Evolutionary conservation across 1,140 invertebrate species (phyloP).

Genomic region (Diorhabda carinulata): DNA sequence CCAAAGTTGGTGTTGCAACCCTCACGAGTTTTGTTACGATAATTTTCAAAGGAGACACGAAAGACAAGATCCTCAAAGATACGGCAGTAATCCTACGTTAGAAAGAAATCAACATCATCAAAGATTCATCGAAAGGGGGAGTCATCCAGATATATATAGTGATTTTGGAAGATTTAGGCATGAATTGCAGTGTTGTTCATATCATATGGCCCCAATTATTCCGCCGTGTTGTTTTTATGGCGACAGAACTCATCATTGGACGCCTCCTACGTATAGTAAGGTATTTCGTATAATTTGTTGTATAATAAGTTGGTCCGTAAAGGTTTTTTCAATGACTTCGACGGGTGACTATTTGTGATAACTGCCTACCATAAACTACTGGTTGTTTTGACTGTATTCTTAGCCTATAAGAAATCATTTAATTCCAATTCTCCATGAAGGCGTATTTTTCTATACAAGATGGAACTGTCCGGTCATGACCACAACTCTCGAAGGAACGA

Average conservation of each 20-base stretch:
- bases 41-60: conserved; percentile 47
- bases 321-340: no score
- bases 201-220: conserved; percentile 41
- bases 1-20: conserved; percentile 49
- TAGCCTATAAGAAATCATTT: no score
- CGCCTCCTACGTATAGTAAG: conserved; percentile 37
- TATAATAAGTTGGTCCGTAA: no score
- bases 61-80: conserved; percentile 46
- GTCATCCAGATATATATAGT: conserved; percentile 44
- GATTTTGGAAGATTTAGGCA: conserved; percentile 38
- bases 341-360: no score
- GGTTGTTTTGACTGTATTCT: no score
- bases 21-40: conserved; percentile 42
- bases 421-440: no score
- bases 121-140: conserved; percentile 37
- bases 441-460: no score
- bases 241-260: conserved; percentile 43
- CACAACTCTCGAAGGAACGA: no score
- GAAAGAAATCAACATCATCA: conserved; percentile 37
- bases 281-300: conserved; percentile 16
- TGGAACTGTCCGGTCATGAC: no score
- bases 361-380: no score
- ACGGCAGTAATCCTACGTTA: conserved; percentile 48
- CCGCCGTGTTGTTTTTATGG: conserved; percentile 46
- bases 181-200: conserved; percentile 41